Conservation (phyloP, 2,888 invertebrate species). For the Horisme vitalbata region DNA sequence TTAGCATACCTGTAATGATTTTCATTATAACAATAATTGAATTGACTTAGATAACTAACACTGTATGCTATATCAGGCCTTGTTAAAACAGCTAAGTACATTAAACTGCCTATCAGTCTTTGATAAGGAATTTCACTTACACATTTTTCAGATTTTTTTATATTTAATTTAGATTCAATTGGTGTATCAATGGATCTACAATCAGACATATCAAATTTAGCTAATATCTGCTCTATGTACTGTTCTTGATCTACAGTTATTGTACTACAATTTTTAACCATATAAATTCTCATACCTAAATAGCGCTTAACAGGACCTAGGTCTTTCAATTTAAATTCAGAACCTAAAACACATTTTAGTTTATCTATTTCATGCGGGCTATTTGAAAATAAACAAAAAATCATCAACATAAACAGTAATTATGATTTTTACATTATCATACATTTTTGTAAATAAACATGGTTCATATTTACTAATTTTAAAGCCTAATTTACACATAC, state of each 20-base stretch:
- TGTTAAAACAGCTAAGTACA: constrained; percentile 4
- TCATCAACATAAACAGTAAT: no score
- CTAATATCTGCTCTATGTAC: neutral
- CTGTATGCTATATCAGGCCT: neutral
- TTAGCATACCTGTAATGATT: neutral
- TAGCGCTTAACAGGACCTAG: neutral
- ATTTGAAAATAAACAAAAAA: constrained; percentile 3
- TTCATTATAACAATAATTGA: no score
- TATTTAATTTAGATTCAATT: constrained; percentile 1
- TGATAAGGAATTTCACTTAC: neutral
- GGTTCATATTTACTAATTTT: constrained; percentile 3
- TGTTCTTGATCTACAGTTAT: constrained; percentile 1
- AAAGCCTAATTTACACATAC: neutral
- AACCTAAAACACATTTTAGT: neutral
- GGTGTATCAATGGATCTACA: neutral
- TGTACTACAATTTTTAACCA: neutral
- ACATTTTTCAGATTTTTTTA: constrained; percentile 1
- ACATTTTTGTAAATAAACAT: neutral
- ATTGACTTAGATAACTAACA: no score
- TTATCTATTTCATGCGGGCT: neutral
- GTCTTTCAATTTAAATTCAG: neutral
- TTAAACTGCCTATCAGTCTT: neutral
- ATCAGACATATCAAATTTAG: neutral
- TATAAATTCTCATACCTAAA: neutral
- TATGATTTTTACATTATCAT: no score